Base-by-base conservation (phyloP, 2,888 invertebrate species). In the Drosophila imparisetae region DNA sequence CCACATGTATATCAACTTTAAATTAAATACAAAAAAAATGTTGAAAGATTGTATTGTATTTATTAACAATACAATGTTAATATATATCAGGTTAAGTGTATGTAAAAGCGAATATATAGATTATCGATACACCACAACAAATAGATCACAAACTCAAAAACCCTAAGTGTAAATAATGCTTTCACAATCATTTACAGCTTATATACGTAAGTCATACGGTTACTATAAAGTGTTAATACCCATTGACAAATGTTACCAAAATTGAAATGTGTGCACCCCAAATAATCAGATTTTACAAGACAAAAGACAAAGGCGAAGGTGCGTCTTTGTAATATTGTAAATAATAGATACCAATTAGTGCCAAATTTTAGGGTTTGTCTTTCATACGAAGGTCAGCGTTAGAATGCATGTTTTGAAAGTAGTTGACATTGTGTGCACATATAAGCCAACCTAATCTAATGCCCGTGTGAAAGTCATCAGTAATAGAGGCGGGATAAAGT, bases 371-470 rank as follows among this genome's bases (percentile, higher is more conserved):
- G 63, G 42, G 52, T 48, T 65, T 61, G 60, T 54, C 49, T 64
- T 45, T 24, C 45, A 40, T 49, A 29, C 21, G 58, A 67, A 78
- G 78, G 78, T 76, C 77, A 64, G 24, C 38, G 52, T 59, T 80
- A 79, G 80, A 75, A 74, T 79, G 67, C 21, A 42, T 65, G 29
- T 64, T 73, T 90, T 68, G 81, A 85, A 85, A 90, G 85, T 83
- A 75, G 89, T 89, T 90, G 90, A 86, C 90, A 90, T 90, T 90
- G 89, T 78, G 59, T 15, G 36, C 50, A 71, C 72, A 70, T 61
- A 27, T 45, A 60, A 55, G 42, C 38, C 59, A 70, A 60, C 45
- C 50, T 49, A 53, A 64, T 50, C 61, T 13, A 40, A 54, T 36
- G 38, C 36, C 38, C 48, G 52, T 60, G 49, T 49, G 54, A 66